Conservation (phyloP, 1,140 invertebrate genomes). For the Pseudomyrmex concolor region DNA sequence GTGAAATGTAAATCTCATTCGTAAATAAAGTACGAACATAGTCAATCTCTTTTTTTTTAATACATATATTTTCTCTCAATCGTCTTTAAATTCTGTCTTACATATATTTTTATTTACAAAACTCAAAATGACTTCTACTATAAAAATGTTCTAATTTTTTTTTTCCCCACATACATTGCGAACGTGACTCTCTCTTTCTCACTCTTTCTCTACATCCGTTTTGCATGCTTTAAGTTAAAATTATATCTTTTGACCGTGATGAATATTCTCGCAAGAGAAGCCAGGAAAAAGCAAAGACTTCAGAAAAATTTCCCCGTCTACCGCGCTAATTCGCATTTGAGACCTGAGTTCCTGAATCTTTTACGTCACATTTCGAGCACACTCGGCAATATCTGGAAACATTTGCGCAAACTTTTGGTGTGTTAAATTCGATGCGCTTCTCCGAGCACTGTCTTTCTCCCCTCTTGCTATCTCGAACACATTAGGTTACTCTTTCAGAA, state of each 20-base stretch:
- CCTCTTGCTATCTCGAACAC: neutral
- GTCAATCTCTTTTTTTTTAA: too few species aligned
- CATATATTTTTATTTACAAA: neutral
- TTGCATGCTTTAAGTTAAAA: constrained; percentile 37
- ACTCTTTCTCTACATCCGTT: neutral
- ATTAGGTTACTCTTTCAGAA: constrained; percentile 36
- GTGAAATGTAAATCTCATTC: neutral
- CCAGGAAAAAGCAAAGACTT: neutral
- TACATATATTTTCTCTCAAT: too few species aligned
- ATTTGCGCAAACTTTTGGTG: constrained; percentile 36
- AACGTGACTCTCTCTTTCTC: too few species aligned
- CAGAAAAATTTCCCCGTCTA: constrained; percentile 27
- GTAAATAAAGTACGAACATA: neutral
- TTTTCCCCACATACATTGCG: neutral
- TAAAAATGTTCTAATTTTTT: neutral
- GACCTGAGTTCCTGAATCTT: constrained; percentile 37
- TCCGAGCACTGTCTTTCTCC: neutral
- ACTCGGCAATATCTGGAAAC: constrained; percentile 24
- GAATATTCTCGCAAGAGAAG: constrained; percentile 16
- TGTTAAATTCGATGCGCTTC: constrained; percentile 40
- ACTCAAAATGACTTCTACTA: neutral
- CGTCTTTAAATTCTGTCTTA: neutral
- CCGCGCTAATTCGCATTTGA: constrained; percentile 38
- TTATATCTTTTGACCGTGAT: constrained; percentile 8
- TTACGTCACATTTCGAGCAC: constrained; percentile 21